These are phyloP conservation scores for Arctia plantaginis DNA, from an alignment of 2,888 invertebrate species.

Conservation along the genomic window DNA sequence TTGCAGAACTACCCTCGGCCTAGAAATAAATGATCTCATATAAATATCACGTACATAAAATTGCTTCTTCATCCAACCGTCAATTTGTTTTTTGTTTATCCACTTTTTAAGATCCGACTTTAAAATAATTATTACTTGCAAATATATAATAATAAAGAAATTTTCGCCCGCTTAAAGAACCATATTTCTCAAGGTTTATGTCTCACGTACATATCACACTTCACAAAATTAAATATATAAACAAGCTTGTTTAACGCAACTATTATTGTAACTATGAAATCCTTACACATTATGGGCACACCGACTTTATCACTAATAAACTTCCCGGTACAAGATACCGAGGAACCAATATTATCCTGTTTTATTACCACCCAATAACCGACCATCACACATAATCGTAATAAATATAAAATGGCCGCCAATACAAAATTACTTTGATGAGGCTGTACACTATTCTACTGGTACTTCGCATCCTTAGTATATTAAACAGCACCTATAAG, in stretches of 20 bases:
- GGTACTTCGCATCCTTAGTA: conserved; percentile 63
- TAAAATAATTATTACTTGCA: not conserved
- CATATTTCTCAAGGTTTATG: not conserved
- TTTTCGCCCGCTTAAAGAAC: not conserved
- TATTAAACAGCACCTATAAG: conserved; percentile 61
- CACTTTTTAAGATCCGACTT: not conserved
- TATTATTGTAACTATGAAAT: conserved; percentile 2
- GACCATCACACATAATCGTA: not conserved
- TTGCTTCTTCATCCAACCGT: too few relatives aligned
- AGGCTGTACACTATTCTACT: conserved; percentile 41
- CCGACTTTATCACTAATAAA: not conserved
- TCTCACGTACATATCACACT: not conserved
- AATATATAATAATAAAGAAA: not conserved
- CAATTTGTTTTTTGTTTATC: too few relatives aligned
- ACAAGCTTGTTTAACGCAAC: not conserved
- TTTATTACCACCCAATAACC: conserved; percentile 12
- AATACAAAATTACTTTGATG: conserved; percentile 20
- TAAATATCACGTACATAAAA: too few relatives aligned
- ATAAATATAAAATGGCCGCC: conserved; percentile 16
- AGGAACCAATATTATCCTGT: not conserved
- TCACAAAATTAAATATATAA: not conserved
- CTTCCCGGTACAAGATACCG: not conserved
- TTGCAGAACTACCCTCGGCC: too few relatives aligned
- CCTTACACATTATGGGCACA: not conserved
- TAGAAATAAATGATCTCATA: too few relatives aligned